Conservation (phyloP, 2,113 vertebrate species). For the Azemiops feae region DNA sequence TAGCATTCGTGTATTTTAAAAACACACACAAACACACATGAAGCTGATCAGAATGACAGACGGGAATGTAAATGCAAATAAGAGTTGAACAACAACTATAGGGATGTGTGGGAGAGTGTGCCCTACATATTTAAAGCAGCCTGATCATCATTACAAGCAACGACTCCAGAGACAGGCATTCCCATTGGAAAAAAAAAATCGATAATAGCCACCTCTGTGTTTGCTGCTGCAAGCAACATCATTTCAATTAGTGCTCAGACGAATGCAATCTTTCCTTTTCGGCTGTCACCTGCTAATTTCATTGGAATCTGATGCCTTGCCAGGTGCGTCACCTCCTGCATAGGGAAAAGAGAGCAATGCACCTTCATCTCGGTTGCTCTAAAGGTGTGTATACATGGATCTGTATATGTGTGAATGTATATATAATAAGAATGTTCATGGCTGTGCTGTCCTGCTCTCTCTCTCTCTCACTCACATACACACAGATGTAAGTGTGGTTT, state of each 20-base stretch:
- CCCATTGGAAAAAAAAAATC: slow-evolving; percentile 44
- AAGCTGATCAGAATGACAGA: slow-evolving; percentile 45
- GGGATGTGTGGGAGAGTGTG: slow-evolving; percentile 8
- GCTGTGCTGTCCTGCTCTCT: too few species aligned
- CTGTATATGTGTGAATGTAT: not conserved
- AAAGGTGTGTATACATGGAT: not conserved
- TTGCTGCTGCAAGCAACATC: slow-evolving; percentile 32
- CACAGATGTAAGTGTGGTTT: too few species aligned
- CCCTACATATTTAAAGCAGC: slow-evolving; percentile 37
- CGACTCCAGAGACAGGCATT: slow-evolving; percentile 10
- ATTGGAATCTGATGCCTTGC: not conserved
- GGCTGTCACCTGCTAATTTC: slow-evolving; percentile 1
- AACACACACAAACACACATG: slow-evolving; percentile 27
- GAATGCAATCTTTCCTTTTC: slow-evolving; percentile 15
- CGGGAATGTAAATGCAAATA: slow-evolving; percentile 45
- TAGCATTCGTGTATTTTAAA: slow-evolving; percentile 38
- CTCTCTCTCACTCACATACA: too few species aligned
- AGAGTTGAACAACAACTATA: slow-evolving; percentile 8
- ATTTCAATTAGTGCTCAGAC: slow-evolving; percentile 47
- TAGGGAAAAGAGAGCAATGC: not conserved
- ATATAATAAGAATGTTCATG: not conserved
- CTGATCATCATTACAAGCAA: slow-evolving; percentile 42
- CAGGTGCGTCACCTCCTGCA: not conserved
- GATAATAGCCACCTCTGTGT: slow-evolving; percentile 28
- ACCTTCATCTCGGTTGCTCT: not conserved